phyloP scores from a whole-genome alignment of 1,140 invertebrate species.

The Liolophura sinensis region DNA sequence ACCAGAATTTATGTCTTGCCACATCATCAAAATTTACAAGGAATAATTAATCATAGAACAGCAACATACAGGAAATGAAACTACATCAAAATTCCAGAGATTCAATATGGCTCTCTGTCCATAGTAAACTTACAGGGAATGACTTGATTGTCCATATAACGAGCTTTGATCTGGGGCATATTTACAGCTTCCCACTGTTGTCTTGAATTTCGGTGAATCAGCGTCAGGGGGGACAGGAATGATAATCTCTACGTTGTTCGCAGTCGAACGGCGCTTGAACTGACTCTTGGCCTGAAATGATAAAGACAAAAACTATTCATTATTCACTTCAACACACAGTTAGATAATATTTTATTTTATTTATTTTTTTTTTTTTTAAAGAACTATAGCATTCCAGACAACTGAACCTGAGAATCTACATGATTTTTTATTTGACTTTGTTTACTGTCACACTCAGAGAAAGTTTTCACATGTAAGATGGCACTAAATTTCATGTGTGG shows the following conservation, averaged over 20 bases:
- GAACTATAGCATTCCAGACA: background rate
- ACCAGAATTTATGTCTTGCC: background rate
- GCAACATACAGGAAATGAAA: background rate
- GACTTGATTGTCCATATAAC: conserved; percentile 99
- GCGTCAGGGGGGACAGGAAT: conserved; percentile 98
- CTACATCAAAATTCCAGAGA: too few species aligned
- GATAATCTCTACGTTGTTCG: conserved; percentile 99
- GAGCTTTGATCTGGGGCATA: conserved; percentile 96
- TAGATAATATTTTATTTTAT: background rate
- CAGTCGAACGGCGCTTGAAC: conserved; percentile 96
- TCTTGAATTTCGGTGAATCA: conserved; percentile 98
- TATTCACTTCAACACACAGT: background rate
- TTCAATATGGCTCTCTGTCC: too few species aligned
- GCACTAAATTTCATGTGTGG: too few species aligned
- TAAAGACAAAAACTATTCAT: background rate
- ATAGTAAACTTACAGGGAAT: conserved; percentile 73
- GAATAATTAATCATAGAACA: background rate
- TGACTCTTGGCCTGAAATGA: conserved; percentile 84
- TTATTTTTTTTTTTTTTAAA: background rate
- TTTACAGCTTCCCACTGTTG: conserved; percentile 95
- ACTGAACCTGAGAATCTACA: too few species aligned
- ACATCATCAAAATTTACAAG: background rate
- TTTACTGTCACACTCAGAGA: too few species aligned
- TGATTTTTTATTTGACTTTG: too few species aligned
- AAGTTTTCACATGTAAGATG: too few species aligned